A percentile compares a stretch with the other conserved stretches of the same genome.
phyloP scores from a whole-genome alignment of 2,113 vertebrate genomes.

The Shinisaurus crocodilurus region DNA sequence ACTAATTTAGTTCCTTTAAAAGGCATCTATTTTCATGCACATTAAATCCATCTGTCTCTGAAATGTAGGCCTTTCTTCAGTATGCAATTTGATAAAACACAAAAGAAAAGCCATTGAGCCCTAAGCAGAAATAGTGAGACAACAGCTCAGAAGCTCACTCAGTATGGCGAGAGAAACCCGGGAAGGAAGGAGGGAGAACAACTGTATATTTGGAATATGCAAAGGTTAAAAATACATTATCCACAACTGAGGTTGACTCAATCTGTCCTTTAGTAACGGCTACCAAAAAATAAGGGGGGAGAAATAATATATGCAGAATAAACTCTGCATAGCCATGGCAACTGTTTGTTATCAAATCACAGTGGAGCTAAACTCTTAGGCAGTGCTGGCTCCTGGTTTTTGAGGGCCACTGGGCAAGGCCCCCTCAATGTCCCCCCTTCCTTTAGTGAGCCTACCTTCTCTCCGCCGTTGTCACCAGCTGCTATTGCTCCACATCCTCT shows the following conservation, averaged over 20 bases:
- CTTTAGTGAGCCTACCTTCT: too few relatives aligned
- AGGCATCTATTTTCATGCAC: conserved; percentile 84
- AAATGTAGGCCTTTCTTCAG: conserved; percentile 77
- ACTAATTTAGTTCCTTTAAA: conserved; percentile 88
- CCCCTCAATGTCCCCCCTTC: too few relatives aligned
- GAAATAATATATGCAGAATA: neutral
- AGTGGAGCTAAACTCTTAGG: neutral
- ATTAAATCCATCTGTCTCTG: conserved; percentile 89
- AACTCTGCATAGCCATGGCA: neutral
- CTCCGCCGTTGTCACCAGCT: too few relatives aligned
- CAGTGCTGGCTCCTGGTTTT: too few relatives aligned
- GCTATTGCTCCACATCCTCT: too few relatives aligned
- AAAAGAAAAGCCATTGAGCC: conserved; percentile 73
- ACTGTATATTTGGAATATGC: conserved; percentile 67
- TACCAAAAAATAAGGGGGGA: conserved; percentile 13
- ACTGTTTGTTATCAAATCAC: neutral
- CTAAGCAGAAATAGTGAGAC: conserved; percentile 71
- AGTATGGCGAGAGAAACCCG: conserved; percentile 47
- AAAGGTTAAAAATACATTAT: conserved; percentile 18
- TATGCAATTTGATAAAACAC: conserved; percentile 85
- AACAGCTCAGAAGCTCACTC: conserved; percentile 36
- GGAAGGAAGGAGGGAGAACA: neutral
- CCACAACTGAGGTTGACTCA: conserved; percentile 33
- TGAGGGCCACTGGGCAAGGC: too few relatives aligned
- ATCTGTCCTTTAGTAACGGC: neutral